A percentile compares a stretch with the other conserved stretches of the same genome.
These are phyloP conservation scores for Coracias cyanogaster DNA, from an alignment of 2,797 vertebrate genomes.

Conservation along the genomic window DNA sequence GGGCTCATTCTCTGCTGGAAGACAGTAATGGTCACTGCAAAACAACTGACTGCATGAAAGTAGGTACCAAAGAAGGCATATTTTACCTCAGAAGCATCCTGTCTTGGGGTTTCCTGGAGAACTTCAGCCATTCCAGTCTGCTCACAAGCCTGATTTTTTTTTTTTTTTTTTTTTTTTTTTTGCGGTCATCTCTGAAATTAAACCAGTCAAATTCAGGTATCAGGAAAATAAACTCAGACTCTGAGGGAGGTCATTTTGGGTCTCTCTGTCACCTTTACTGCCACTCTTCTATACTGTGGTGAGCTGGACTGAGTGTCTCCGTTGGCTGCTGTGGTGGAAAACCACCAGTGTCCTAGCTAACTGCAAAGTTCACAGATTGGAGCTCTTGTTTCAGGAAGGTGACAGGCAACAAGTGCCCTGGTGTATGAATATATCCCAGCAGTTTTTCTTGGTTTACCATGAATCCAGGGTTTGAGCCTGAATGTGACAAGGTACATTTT, in stretches of 20 bases:
- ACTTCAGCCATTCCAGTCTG: background rate
- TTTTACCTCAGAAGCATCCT: background rate
- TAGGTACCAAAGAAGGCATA: background rate
- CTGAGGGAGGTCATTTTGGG: background rate
- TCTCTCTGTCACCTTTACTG: background rate
- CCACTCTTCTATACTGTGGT: rapidly evolving
- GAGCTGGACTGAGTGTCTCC: background rate
- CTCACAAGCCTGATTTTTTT: background rate
- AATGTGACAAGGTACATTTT: background rate
- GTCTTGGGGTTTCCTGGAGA: background rate
- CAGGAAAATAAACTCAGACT: background rate
- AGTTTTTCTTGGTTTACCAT: background rate
- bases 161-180: background rate
- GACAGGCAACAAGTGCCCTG: background rate
- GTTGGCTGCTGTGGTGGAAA: background rate
- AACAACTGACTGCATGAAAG: background rate
- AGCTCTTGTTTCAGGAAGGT: background rate
- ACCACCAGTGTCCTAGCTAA: too few species aligned
- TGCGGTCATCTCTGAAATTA: background rate
- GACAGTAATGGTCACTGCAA: background rate
- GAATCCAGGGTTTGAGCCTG: background rate
- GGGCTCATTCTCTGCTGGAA: background rate
- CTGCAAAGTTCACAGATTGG: background rate
- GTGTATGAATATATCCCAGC: background rate
- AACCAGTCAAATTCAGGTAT: background rate